A percentile compares a stretch with the other conserved stretches of the same genome.
phyloP scores from a whole-genome alignment of 2,888 invertebrate species.

The Drosophila falleni region DNA sequence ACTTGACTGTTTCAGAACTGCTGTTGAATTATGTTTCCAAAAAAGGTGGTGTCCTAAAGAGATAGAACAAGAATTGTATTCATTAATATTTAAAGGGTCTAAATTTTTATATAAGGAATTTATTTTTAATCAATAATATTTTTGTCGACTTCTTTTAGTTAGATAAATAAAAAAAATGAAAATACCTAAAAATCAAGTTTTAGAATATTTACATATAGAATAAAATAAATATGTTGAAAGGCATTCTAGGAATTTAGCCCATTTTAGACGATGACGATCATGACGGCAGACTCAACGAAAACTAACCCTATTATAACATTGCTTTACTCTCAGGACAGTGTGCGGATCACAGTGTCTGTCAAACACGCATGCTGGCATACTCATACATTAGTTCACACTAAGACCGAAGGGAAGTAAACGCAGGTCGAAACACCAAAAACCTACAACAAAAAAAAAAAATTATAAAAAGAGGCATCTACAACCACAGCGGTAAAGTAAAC shows the following conservation, averaged over 20 bases:
- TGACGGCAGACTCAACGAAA: slow-evolving; percentile 8
- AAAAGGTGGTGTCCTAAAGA: no score
- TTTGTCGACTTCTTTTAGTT: background rate
- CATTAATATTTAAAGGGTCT: no score
- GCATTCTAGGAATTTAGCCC: slow-evolving; percentile 50
- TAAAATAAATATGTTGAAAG: slow-evolving; percentile 16
- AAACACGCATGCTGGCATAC: slow-evolving; percentile 42
- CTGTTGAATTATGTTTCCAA: background rate
- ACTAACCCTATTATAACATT: slow-evolving; percentile 25
- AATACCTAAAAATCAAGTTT: slow-evolving; percentile 6
- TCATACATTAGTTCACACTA: slow-evolving; percentile 60
- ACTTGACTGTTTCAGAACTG: slow-evolving; percentile 25
- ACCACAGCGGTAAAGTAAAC: slow-evolving; percentile 67
- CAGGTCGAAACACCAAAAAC: slow-evolving; percentile 69
- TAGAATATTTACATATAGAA: background rate
- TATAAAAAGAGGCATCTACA: slow-evolving; percentile 39
- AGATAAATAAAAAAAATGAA: background rate
- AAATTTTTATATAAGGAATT: no score
- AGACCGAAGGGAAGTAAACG: slow-evolving; percentile 60
- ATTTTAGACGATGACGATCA: slow-evolving; percentile 26
- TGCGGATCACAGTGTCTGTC: slow-evolving; percentile 17
- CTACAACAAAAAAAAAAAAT: slow-evolving; percentile 40
- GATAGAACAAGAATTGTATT: background rate
- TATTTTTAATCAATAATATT: no score
- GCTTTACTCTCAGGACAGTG: slow-evolving; percentile 26